Evolutionary conservation across 1,140 invertebrate genomes (phyloP).

Genomic region (Bombyx mandarina): DNA sequence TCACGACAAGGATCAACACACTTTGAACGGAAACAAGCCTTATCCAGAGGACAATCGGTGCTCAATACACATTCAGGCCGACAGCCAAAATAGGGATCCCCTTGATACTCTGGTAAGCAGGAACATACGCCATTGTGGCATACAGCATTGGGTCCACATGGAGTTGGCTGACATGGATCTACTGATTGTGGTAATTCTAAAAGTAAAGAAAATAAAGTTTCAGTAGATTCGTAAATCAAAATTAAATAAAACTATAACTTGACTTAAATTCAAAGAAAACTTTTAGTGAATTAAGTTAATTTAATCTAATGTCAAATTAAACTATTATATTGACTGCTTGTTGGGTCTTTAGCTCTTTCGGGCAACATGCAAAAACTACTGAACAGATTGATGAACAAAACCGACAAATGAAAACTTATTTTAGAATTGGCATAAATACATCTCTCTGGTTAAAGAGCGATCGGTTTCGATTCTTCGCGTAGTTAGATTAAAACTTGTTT

Average conservation of each 20-base stretch:
- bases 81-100: slow-evolving; percentile 73
- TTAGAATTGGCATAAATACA: too few species aligned
- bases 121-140: slow-evolving; percentile 76
- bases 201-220: slow-evolving; percentile 17
- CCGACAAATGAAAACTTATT: too few species aligned
- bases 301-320: too few species aligned
- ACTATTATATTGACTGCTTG: too few species aligned
- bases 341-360: too few species aligned
- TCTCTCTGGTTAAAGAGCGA: too few species aligned
- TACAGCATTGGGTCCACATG: slow-evolving; percentile 77
- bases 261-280: too few species aligned
- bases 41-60: slow-evolving; percentile 76
- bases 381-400: too few species aligned
- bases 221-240: neutral
- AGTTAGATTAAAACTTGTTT: too few species aligned
- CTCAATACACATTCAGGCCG: slow-evolving; percentile 79
- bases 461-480: too few species aligned
- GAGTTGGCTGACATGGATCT: slow-evolving; percentile 77
- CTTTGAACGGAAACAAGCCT: slow-evolving; percentile 80
- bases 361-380: too few species aligned
- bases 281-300: too few species aligned
- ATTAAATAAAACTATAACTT: neutral
- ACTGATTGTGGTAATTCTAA: slow-evolving; percentile 46
- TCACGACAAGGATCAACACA: slow-evolving; percentile 82
- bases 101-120: slow-evolving; percentile 80